Evolutionary conservation across 2,113 vertebrate species (phyloP).

Genomic region (Phycodurus eques): DNA sequence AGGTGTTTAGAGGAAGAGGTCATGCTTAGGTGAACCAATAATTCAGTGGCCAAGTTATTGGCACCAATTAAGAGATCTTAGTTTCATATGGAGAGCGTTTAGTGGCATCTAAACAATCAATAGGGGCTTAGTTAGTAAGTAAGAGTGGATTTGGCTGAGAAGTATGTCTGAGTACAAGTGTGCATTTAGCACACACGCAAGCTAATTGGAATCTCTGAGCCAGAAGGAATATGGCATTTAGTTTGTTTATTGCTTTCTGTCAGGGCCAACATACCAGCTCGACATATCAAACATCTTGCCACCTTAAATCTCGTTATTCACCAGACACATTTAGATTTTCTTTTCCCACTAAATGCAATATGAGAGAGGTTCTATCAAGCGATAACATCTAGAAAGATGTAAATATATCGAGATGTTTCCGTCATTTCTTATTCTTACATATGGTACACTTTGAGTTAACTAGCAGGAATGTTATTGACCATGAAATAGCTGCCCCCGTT

Average conservation of each 20-base stretch:
- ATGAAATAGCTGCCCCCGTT: not conserved
- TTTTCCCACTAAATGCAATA: constrained; percentile 32
- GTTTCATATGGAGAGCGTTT: not conserved
- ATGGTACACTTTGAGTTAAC: constrained; percentile 40
- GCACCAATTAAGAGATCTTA: constrained; percentile 3
- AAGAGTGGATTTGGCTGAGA: constrained; percentile 3
- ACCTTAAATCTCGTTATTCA: constrained; percentile 39
- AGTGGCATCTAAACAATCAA: constrained; percentile 7
- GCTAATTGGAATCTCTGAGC: constrained; percentile 42
- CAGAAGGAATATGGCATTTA: constrained; percentile 38
- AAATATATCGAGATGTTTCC: constrained; percentile 19
- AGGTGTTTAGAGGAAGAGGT: not conserved
- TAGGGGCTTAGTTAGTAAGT: not conserved
- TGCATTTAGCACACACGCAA: constrained; percentile 18
- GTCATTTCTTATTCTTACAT: constrained; percentile 5
- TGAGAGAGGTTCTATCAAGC: constrained; percentile 32
- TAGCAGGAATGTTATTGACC: constrained; percentile 46
- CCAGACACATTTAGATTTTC: constrained; percentile 51
- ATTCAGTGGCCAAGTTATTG: not conserved
- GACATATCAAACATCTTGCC: constrained; percentile 47
- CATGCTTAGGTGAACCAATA: not conserved
- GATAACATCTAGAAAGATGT: constrained; percentile 50
- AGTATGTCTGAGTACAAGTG: constrained; percentile 11
- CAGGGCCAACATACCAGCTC: constrained; percentile 44
- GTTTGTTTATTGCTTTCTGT: constrained; percentile 55